Evolutionary conservation across 2,113 vertebrate genomes (phyloP), one percentile per base, ranked within the genome.

Genomic region (Coptodon rendalli): DNA sequence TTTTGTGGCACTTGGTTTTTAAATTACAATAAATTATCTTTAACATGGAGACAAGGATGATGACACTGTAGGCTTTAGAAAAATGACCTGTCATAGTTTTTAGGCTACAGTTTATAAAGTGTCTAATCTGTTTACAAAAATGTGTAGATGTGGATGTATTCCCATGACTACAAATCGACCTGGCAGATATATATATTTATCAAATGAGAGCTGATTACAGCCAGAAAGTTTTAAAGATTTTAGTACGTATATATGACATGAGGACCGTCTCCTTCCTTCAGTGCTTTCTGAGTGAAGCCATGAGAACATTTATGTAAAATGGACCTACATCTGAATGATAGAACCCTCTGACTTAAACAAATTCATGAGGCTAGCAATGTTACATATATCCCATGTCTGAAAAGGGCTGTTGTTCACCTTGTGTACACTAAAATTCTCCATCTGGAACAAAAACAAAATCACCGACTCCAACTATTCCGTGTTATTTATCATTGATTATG

Each of bases 401-500:
- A 78, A 78, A 78, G 73, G 73, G 73, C 45, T 52, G 48, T 31
- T 59, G 38, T 36, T 36, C 61, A 83, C 36, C 80, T 34, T 53
- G 66, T 87, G 84, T 87, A 87, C 81, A 82, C 91, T 89, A 92
- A 86, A 81, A 80, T 80, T 79, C 63, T 93, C 86, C 80, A 84
- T 40, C 85, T 80, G 73, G 79, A 87, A 85, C 45, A 81, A 82
- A 71, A 89, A 85, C 86, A 54, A 89, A 80, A 48, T 24, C 52
- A 45, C 76, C 52, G 73, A 68, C 82, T 89, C 27, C 82, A 89
- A 81, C 83, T 82, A 88, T 84, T 87, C 38, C 92, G 91, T 92
- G 86, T 93, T 86, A 93, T 90, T 87, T 78, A 81, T 87, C 92
- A 91, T 95, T 94, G 85, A 92, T 90, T 94, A 93, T 93, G 59